Conservation (phyloP, 2,888 invertebrate species). For the Scotopteryx bipunctaria region DNA sequence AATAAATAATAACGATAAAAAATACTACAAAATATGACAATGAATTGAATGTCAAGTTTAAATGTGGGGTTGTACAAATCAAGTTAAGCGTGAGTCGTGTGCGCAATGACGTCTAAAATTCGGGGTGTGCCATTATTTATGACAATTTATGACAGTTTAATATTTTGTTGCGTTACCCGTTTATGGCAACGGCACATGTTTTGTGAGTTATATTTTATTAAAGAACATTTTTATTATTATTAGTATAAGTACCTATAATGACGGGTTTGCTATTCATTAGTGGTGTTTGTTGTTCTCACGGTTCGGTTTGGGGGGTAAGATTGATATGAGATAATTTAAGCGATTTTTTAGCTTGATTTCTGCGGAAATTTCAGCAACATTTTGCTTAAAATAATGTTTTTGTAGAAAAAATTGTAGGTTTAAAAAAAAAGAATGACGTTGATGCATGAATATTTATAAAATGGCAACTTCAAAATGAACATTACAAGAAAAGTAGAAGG, state of each 20-base stretch:
- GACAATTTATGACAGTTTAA: slow-evolving; percentile 80
- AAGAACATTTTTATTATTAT: slow-evolving; percentile 73
- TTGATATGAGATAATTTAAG: neutral
- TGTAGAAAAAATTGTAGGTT: no score
- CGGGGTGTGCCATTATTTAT: slow-evolving; percentile 82
- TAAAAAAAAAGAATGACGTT: no score
- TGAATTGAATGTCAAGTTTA: slow-evolving; percentile 77
- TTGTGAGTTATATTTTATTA: slow-evolving; percentile 78
- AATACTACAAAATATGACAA: slow-evolving; percentile 49
- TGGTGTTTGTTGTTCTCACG: slow-evolving; percentile 79
- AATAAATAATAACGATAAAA: slow-evolving; percentile 10
- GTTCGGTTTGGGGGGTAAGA: slow-evolving; percentile 47
- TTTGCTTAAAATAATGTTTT: no score
- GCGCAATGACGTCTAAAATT: slow-evolving; percentile 70
- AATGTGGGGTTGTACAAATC: slow-evolving; percentile 76
- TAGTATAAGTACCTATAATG: slow-evolving; percentile 63
- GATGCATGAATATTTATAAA: no score
- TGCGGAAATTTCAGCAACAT: no score
- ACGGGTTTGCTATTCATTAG: slow-evolving; percentile 73
- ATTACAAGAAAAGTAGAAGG: no score
- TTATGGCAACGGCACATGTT: slow-evolving; percentile 68
- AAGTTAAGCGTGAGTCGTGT: slow-evolving; percentile 69
- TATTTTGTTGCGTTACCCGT: slow-evolving; percentile 77
- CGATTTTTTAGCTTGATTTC: no score
- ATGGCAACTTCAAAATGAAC: no score